Conservation (phyloP, 2,888 invertebrate species). For the Acanthoscelides obtectus region DNA sequence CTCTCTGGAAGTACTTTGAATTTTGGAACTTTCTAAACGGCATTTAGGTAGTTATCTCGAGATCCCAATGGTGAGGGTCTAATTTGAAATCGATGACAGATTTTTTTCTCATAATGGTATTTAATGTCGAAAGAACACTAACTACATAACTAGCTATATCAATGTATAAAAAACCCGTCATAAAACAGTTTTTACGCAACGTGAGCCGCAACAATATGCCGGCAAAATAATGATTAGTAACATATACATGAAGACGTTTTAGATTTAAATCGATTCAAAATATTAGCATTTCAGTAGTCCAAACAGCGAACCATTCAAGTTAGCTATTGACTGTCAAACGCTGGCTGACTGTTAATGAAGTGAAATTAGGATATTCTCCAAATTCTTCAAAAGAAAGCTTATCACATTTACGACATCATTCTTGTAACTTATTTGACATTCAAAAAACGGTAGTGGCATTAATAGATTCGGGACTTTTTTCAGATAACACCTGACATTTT, state of each 20-base stretch:
- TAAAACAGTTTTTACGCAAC: neutral
- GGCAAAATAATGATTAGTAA: neutral
- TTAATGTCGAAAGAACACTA: neutral
- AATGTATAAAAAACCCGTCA: neutral
- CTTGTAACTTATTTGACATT: neutral
- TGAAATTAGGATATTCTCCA: neutral
- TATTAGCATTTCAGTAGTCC: conserved; percentile 31
- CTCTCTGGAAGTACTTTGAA: no score
- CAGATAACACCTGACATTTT: no score
- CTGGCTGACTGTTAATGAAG: neutral
- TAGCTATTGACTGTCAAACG: conserved; percentile 18
- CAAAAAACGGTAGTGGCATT: neutral
- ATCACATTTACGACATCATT: neutral
- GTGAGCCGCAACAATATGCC: neutral
- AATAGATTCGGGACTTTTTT: neutral
- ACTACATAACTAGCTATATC: neutral
- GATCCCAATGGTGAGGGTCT: no score
- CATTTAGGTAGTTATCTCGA: no score
- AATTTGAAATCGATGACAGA: no score
- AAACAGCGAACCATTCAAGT: conserved; percentile 34
- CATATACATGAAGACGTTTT: neutral
- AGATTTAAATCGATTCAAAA: conserved; percentile 7
- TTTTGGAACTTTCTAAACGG: no score
- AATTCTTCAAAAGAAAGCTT: neutral
- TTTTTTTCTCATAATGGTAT: neutral